Base-by-base conservation (phyloP, 1,140 invertebrate species). In the Batillaria attramentaria region DNA sequence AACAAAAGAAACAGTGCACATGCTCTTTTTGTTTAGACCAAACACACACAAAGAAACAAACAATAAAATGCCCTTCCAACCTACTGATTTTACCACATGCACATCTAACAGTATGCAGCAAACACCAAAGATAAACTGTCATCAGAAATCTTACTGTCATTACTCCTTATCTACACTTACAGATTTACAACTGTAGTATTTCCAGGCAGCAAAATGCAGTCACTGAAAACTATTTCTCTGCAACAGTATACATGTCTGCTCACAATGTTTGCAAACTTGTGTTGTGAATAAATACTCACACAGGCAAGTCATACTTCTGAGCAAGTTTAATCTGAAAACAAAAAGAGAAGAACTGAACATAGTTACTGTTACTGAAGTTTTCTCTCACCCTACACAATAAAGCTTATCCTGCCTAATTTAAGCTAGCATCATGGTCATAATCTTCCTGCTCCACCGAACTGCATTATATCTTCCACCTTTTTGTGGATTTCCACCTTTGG, bases 281-380 rank as follows among this genome's bases (percentile, higher is more conserved):
- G n/a, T n/a, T n/a, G n/a, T n/a, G n/a, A n/a, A n/a, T n/a, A n/a
- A n/a, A 60, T 74, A 85, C 84, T 83, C 81, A 86, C 82, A 88
- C 28, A 37, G 86, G 86, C 50, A 88, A 72, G 79, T 85, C 74
- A 80, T 84, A 80, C 46, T 84, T 84, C 50, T 84, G 83, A n/a
- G 85, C 86, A 1, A 89, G 31, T 43, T 87, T 83, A 18, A 89
- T 80, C 84, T 83, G 28, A 35, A 65, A 69, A 65, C 24, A 70
- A 46, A 66, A 33, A 73, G 8, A 66, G 75, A 33, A 69, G 18
- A 41, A 8, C 18, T 41, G 31, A 33, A 57, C 33, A 82, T 76
- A 16, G 24, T 33, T 31, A 72, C 46, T 43, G 2, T 24, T 18
- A 62, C 10, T 24, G 8, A 62, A 10, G 33, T 10, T 16, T 62